Evolutionary conservation across 2,113 vertebrate species (phyloP).

Genomic region (Plotosus lineatus): DNA sequence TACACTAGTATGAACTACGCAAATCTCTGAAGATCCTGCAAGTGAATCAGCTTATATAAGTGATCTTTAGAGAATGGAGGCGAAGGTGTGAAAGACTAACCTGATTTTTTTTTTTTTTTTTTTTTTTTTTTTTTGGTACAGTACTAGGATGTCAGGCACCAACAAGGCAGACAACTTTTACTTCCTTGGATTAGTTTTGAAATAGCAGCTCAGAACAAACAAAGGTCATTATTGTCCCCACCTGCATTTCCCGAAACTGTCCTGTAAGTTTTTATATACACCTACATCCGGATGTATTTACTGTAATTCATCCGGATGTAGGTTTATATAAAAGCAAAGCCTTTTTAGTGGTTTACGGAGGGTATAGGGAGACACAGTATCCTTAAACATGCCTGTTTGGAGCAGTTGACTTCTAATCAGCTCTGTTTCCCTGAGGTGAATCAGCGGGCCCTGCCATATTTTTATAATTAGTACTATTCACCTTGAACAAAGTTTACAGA

Average conservation of each 20-base stretch:
- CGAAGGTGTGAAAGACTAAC: neutral
- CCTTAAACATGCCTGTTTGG: conserved; percentile 1
- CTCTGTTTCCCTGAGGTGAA: conserved; percentile 17
- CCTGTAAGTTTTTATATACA: neutral
- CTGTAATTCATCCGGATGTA: neutral
- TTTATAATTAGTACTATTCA: conserved; percentile 38
- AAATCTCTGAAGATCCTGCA: neutral
- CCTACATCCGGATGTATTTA: too few species aligned
- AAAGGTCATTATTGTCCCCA: neutral
- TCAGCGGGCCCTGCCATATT: conserved; percentile 30
- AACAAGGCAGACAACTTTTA: neutral
- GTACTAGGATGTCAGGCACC: neutral
- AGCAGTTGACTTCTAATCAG: conserved; percentile 13
- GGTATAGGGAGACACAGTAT: neutral
- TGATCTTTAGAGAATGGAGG: neutral
- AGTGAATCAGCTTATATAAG: neutral
- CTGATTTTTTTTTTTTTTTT: too few species aligned
- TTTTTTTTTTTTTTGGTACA: too few species aligned
- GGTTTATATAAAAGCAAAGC: neutral
- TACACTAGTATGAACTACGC: neutral
- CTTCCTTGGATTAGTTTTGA: neutral
- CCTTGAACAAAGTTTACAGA: conserved; percentile 42
- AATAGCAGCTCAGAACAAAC: neutral
- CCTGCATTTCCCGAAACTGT: neutral
- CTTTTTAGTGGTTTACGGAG: neutral